Base-by-base conservation (phyloP, 2,888 invertebrate genomes). In the Leptinotarsa rubiginosa region DNA sequence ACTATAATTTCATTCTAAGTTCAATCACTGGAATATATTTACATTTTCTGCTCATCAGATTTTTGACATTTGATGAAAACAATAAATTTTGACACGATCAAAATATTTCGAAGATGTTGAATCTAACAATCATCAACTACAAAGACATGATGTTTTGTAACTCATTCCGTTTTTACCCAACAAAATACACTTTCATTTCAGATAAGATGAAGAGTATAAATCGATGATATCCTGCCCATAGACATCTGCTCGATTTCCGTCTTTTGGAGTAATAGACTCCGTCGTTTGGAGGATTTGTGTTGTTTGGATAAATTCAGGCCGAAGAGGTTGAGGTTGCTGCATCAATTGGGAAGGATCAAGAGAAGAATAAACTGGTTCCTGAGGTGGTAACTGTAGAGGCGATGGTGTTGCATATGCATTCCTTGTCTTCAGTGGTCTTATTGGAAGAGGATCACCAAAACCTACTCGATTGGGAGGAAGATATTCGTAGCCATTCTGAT, bases 341-440 rank as follows among this genome's bases (percentile, higher is more conserved):
- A 77, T 74, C 25, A 66, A 67, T 12, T 65, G 73, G 16, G 73
- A 64, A 1, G 47, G 52, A 4, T 22, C 54, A 4, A 74, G 59
- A 10, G 64, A 47, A 12, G 65, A 72, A 15, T 71, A 54, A 20
- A 52, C 47, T 41, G 75, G 76, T 18, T 64, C 13, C 70, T 79
- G 77, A 4, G 74, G 77, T 68, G 74, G 79, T 18, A 81, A 54
- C 56, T 81, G 82, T 25, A 78, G 59, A 7, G 81, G 70, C 1
- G 82, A 84, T 1, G 83, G 82, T 16, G 83, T 84, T 16, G 85
- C 85, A 72, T 81, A 85, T 20, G 81, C 76, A 67, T 78, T 81
- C n/a, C 81, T 83, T 10, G 80, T 79, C 68, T 83, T 84, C 4
- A 83, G 69, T 20, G 82, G 82, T 56, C 83, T 80, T 4, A 79